These are phyloP conservation scores for Ciconia maguari DNA, from an alignment of 2,113 vertebrate genomes.

Conservation along the genomic window DNA sequence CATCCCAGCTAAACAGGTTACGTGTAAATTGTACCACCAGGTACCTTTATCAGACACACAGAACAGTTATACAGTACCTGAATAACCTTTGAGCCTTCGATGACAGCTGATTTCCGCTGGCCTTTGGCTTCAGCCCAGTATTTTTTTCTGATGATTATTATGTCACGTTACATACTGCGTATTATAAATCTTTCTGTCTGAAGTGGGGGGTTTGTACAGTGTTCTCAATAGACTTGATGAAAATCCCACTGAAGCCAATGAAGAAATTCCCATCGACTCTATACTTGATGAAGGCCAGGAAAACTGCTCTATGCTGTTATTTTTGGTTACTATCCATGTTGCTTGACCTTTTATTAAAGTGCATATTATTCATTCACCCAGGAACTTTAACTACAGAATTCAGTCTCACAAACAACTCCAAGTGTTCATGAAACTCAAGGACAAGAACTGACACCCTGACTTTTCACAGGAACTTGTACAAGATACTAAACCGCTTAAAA, in stretches of 20 bases:
- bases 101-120: neutral
- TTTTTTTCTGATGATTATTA: neutral
- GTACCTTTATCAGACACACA: neutral
- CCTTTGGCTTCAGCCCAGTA: neutral
- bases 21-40: neutral
- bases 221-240: neutral
- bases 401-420: neutral
- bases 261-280: neutral
- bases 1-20: neutral
- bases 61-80: neutral
- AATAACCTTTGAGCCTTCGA: neutral
- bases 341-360: conserved; percentile 39
- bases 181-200: neutral
- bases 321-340: neutral
- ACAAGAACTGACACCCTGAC: neutral
- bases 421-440: neutral
- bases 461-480: neutral
- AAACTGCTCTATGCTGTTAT: neutral
- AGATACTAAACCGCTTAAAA: neutral
- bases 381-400: neutral
- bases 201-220: neutral
- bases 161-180: fast-evolving
- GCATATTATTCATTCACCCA: conserved; percentile 9
- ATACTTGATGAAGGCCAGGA: neutral
- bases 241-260: neutral